Evolutionary conservation across 2,113 vertebrate species (phyloP), one percentile per base, ranked within the genome.

Genomic region (Lipophrys pholis): DNA sequence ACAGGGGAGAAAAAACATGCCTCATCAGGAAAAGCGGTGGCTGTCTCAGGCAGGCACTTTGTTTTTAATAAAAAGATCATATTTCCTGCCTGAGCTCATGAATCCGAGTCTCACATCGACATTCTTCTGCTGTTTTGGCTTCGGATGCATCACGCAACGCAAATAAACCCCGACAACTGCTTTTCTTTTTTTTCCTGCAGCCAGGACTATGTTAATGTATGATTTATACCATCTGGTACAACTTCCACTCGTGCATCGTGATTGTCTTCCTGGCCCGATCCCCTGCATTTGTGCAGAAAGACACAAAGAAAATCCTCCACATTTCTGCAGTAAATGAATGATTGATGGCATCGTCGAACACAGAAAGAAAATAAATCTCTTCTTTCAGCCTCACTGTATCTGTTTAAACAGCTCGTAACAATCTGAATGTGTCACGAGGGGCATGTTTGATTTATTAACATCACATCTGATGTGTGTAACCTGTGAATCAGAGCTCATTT

Each of bases 51-150:
- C 41, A 38, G 38, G 21, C 38, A 40, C 52, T 70, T 86, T 81
- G 69, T 82, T 84, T 79, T 86, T n/a, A 84, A 89, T 84, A 68
- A 89, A 75, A 55, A 73, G 73, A 77, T 85, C 63, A 73, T 76
- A 87, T 86, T 85, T 86, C 81, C 76, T 66, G 56, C 50, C 42
- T 64, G 70, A 35, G 17, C 54, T 83, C 76, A 78, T 88, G 69
- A 50, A 71, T n/a, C 17, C 8, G 52, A 73, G 52, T 48, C 68
- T 58, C 48, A 48, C 40, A 14, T 55, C 42, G 43, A 41, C 5
- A 43, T 17, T 17, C 53, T 60, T 63, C 3, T 36, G 14, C 39
- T 53, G 16, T 62, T 58, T 57, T 64, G 36, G 57, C 59, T 69
- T 72, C 7, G 39, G 64, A n/a, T n/a, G n/a, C n/a, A n/a, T n/a